phyloP scores from a whole-genome alignment of 2,113 vertebrate species.

The Ciconia maguari region DNA sequence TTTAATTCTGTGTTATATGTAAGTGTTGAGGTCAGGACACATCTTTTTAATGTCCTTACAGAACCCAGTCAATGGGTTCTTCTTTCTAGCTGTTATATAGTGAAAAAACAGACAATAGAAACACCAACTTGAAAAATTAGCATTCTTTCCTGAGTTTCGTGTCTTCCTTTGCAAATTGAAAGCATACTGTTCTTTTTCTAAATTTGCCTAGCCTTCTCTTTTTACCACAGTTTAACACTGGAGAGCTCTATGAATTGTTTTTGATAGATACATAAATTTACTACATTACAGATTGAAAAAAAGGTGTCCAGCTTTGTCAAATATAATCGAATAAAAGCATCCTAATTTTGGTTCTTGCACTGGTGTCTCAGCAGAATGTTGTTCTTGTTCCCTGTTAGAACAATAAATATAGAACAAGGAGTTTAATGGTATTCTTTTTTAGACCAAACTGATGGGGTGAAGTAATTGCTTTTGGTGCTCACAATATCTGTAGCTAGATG shows the following conservation, averaged over 20 bases:
- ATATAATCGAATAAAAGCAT: constrained; percentile 58
- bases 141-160: not conserved
- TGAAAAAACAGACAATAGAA: not conserved
- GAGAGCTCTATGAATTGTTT: constrained; percentile 16
- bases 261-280: constrained; percentile 48
- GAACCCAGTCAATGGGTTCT: not conserved
- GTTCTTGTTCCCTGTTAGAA: constrained; percentile 37
- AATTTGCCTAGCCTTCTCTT: not conserved
- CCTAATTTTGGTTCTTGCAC: constrained; percentile 37
- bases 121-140: not conserved
- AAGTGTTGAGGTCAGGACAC: not conserved
- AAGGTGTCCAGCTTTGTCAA: constrained; percentile 13
- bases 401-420: constrained; percentile 45
- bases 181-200: not conserved
- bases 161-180: not conserved
- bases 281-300: constrained; percentile 15
- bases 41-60: not conserved
- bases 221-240: not conserved
- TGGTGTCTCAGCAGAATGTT: constrained; percentile 36
- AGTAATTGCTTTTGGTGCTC: constrained; percentile 64
- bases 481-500: constrained; percentile 50
- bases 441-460: constrained; percentile 54
- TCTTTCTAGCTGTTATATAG: not conserved
- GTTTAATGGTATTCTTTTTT: constrained; percentile 53
- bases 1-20: not conserved